These are phyloP conservation scores for Cosmia trapezina DNA, from an alignment of 2,888 invertebrate genomes.

Conservation along the genomic window DNA sequence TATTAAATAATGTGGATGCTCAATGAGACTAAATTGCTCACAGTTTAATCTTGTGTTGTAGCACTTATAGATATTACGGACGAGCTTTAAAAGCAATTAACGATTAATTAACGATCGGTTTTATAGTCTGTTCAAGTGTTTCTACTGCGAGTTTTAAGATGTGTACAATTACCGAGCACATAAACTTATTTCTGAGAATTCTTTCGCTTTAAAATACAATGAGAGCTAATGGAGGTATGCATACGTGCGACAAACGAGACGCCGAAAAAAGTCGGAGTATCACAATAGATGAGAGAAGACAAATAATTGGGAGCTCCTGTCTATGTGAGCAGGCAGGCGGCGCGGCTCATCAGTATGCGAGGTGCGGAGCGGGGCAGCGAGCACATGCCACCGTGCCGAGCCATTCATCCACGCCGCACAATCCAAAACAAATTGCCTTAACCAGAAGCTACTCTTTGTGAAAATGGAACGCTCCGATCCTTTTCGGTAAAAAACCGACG, in stretches of 20 bases:
- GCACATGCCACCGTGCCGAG: conserved; percentile 71
- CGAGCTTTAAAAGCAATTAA: conserved; percentile 74
- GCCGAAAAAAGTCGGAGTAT: conserved; percentile 67
- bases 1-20: conserved; percentile 81
- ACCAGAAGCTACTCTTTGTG: conserved; percentile 76
- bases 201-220: not conserved
- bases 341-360: conserved; percentile 82
- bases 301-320: conserved; percentile 78
- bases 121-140: conserved; percentile 57
- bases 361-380: conserved; percentile 64
- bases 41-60: conserved; percentile 71
- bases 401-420: conserved; percentile 82
- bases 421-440: conserved; percentile 84
- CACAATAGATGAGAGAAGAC: conserved; percentile 73
- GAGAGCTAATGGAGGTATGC: conserved; percentile 24
- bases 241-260: conserved; percentile 51
- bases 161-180: not conserved
- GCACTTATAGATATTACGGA: conserved; percentile 56
- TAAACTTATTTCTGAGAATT: conserved; percentile 16
- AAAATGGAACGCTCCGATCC: conserved; percentile 74
- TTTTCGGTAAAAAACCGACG: conserved; percentile 74
- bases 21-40: conserved; percentile 83
- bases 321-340: conserved; percentile 63
- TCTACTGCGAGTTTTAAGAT: conserved; percentile 44
- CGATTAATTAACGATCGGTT: conserved; percentile 67